phyloP scores from a whole-genome alignment of 2,797 vertebrate genomes.

The Sebastes melanostomus region DNA sequence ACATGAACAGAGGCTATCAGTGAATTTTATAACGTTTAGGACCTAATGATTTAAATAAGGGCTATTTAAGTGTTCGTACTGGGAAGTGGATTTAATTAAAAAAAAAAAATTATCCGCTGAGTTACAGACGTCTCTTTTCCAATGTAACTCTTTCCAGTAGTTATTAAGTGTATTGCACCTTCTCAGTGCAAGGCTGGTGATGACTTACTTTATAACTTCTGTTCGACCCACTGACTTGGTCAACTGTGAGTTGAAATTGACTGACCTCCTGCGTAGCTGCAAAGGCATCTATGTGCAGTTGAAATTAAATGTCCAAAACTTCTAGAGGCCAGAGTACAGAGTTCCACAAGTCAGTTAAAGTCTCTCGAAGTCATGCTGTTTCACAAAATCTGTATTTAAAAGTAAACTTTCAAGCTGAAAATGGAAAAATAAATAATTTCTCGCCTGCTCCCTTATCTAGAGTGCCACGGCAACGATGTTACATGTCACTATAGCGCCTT shows the following conservation, averaged over 20 bases:
- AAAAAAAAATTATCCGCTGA: too few species aligned
- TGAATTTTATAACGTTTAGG: too few species aligned
- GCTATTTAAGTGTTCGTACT: too few species aligned
- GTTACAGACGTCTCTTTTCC: too few species aligned
- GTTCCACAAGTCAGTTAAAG: conserved; percentile 20
- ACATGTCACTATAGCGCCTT: conserved; percentile 41
- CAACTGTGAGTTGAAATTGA: conserved; percentile 5
- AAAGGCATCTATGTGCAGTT: conserved; percentile 22
- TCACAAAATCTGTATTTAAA: conserved; percentile 30
- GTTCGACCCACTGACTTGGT: background rate
- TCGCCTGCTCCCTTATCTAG: conserved; percentile 23
- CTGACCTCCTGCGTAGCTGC: background rate
- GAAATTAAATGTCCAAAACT: conserved; percentile 20
- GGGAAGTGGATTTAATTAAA: too few species aligned
- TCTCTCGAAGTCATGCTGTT: conserved; percentile 6
- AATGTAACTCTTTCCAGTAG: background rate
- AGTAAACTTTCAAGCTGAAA: conserved; percentile 38
- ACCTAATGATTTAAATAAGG: too few species aligned
- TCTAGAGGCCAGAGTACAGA: background rate
- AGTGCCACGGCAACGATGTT: conserved; percentile 33
- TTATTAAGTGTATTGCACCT: background rate
- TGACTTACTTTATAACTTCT: conserved; percentile 7
- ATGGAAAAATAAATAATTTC: conserved; percentile 40
- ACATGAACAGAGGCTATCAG: too few species aligned
- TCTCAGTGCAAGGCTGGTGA: background rate